These are phyloP conservation scores for Falcaria lacertinaria DNA, from an alignment of 2,888 invertebrate species.

Conservation along the genomic window DNA sequence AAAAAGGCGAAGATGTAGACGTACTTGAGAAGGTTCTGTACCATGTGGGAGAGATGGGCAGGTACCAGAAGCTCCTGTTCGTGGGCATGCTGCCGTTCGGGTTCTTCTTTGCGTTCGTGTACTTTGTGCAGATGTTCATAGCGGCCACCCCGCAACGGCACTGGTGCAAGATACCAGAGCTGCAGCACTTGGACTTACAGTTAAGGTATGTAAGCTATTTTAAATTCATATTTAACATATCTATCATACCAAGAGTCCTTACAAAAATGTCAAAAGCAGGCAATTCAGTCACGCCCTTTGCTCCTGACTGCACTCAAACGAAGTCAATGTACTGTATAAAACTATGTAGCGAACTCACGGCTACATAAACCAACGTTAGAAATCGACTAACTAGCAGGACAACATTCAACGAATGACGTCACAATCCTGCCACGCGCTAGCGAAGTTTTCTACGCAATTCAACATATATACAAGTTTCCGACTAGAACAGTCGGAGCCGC, in stretches of 20 bases:
- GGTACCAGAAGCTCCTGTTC: conserved; percentile 62
- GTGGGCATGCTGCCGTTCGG: conserved; percentile 60
- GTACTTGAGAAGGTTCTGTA: conserved; percentile 50
- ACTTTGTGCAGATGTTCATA: conserved; percentile 69
- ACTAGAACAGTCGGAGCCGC: too few species aligned
- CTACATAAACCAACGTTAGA: too few species aligned
- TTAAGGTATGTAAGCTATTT: conserved; percentile 36
- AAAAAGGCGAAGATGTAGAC: conserved; percentile 26
- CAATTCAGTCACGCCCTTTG: too few species aligned
- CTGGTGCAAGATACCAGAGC: conserved; percentile 61
- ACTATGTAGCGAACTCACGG: too few species aligned
- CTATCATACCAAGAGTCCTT: conserved; percentile 4
- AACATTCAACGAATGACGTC: too few species aligned
- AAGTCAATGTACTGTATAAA: too few species aligned
- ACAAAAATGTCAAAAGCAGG: too few species aligned
- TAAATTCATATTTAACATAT: conserved; percentile 3
- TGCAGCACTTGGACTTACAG: conserved; percentile 44
- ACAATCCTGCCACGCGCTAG: too few species aligned
- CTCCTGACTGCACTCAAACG: too few species aligned
- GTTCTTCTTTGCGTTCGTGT: conserved; percentile 60
- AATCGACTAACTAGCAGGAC: too few species aligned
- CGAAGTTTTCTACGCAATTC: too few species aligned
- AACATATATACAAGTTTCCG: too few species aligned
- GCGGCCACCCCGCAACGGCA: conserved; percentile 59
- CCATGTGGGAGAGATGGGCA: conserved; percentile 61